Evolutionary conservation across 2,797 vertebrate genomes (phyloP).

Genomic region (Gymnocypris eckloni): DNA sequence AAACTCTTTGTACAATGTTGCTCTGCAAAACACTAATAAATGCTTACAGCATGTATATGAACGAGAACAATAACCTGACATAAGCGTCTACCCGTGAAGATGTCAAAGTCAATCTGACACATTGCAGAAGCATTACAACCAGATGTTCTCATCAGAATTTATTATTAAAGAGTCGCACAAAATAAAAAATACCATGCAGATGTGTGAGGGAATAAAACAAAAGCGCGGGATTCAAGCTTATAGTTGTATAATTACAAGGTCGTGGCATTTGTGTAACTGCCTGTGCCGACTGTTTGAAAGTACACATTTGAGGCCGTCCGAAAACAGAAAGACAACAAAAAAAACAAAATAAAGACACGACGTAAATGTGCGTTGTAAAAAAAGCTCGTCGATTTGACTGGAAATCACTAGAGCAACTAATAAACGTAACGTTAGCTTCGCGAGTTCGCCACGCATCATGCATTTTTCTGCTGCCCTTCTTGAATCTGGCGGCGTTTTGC

Average conservation of each 20-base stretch:
- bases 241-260: conserved; percentile 9
- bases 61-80: background rate
- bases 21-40: background rate
- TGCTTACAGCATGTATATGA: background rate
- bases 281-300: background rate
- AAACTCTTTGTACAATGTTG: background rate
- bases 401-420: conserved; percentile 34
- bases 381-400: background rate
- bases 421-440: conserved; percentile 50
- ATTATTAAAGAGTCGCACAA: background rate
- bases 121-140: background rate
- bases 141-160: background rate
- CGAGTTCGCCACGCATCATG: conserved; percentile 63
- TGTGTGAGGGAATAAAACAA: background rate
- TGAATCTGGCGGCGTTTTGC: conserved; percentile 62
- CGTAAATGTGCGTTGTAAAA: background rate
- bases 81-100: background rate
- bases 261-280: conserved; percentile 3
- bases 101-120: conserved; percentile 16
- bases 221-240: background rate
- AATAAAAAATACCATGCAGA: background rate
- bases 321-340: background rate
- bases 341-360: background rate
- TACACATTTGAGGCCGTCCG: background rate
- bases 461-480: conserved; percentile 50